Evolutionary conservation across 2,113 vertebrate species (phyloP).

Genomic region (Artemisiospiza belli): DNA sequence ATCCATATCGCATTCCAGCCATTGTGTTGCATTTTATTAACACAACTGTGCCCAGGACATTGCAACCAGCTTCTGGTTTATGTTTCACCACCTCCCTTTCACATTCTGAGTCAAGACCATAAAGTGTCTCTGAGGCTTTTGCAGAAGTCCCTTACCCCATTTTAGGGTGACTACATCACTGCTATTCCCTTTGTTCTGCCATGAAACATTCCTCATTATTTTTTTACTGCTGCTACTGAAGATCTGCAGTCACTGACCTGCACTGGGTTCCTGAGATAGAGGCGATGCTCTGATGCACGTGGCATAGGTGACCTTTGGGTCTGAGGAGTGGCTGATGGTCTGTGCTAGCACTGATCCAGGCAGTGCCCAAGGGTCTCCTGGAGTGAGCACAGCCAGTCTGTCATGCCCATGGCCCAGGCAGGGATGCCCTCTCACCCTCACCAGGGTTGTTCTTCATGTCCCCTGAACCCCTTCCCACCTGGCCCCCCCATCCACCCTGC

Average conservation of each 20-base stretch:
- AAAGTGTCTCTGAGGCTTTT: not conserved
- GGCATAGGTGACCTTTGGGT: not conserved
- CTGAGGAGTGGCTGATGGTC: not conserved
- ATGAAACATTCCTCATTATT: not conserved
- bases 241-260: not conserved
- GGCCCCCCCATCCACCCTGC: not conserved
- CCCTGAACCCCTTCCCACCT: accelerated
- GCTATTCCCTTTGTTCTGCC: not conserved
- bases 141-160: not conserved
- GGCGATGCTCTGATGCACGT: accelerated
- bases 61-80: not conserved
- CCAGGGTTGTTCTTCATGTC: not conserved
- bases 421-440: not conserved
- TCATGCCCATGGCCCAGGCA: not conserved
- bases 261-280: not conserved
- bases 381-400: not conserved
- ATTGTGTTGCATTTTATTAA: not conserved
- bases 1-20: not conserved
- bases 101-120: not conserved
- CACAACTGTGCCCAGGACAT: not conserved
- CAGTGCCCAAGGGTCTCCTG: accelerated
- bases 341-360: not conserved
- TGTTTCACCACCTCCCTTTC: not conserved
- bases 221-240: not conserved
- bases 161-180: not conserved